Evolutionary conservation across 2,797 vertebrate species (phyloP), one percentile per base, ranked within the genome.

Genomic region (Helostoma temminkii): DNA sequence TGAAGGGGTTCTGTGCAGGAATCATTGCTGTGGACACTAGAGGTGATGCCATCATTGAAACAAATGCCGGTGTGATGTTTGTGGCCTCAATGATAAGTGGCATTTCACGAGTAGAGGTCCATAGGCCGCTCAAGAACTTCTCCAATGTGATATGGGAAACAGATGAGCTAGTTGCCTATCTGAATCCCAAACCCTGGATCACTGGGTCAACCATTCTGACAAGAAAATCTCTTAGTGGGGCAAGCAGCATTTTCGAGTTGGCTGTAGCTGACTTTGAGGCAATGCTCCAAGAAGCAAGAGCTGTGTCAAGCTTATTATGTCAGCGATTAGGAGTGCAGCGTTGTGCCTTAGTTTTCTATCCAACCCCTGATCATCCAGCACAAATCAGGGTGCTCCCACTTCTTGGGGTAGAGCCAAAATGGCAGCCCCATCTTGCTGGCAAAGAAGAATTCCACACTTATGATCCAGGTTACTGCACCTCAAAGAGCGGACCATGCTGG

Each of bases 61-160:
- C 92, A 18, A 95, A 93, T 74, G 86, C 93, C 67, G 91, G 81
- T 6, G 91, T 94, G 30, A 94, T 95, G 90, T 94, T 95, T 79
- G 91, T 94, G 60, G 94, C 87, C 7, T 94, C 94, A 25, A 42
- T 93, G 66, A 71, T 83, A 9, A 52, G 41, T 47, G 92, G 89
- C 5, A 79, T 89, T 61, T 76, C 89, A 53, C 77, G 85, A 66
- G 91, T 91, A 42, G 92, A 95, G 59, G 89, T 93, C 48, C 72
- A 94, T 15, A 90, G 85, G 57, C 94, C 94, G 4, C 64, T 88
- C n/a, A 88, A 60, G 15, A 81, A 6, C 48, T 83, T 89, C 65
- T 76, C 86, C 5, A 39, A 93, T 80, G 90, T 93, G 34, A 93
- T 95, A 68, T 95, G 94, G 94, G 94, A 94, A 88, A 93, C 87